Evolutionary conservation across 2,888 invertebrate genomes (phyloP).

Genomic region (Drosophila kanekoi): DNA sequence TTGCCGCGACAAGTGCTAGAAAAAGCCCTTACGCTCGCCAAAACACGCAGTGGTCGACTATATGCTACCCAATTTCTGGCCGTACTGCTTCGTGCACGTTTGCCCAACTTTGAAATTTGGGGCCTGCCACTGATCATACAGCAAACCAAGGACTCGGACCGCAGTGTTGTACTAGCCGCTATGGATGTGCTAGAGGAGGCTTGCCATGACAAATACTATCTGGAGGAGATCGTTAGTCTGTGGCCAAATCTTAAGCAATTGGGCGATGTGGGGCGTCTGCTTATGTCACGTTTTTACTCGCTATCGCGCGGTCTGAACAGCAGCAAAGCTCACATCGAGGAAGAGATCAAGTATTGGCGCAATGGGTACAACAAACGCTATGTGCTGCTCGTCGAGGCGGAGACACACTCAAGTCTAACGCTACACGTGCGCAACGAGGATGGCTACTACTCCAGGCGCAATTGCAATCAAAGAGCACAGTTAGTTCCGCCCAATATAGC

Average conservation of each 20-base stretch:
- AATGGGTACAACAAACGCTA: conserved; percentile 92
- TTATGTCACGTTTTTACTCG: conserved; percentile 91
- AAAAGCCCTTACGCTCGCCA: conserved; percentile 84
- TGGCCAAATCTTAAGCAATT: conserved; percentile 89
- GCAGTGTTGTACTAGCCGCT: conserved; percentile 92
- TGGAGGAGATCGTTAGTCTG: conserved; percentile 91
- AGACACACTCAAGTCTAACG: conserved; percentile 94
- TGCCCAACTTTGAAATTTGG: conserved; percentile 93
- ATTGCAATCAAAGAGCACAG: conserved; percentile 87
- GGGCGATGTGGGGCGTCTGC: conserved; percentile 91
- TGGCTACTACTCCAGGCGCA: conserved; percentile 90
- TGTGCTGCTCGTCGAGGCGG: conserved; percentile 94
- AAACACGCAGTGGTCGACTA: conserved; percentile 87
- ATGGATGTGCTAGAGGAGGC: conserved; percentile 95
- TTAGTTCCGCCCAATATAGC: conserved; percentile 85
- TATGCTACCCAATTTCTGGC: conserved; percentile 97
- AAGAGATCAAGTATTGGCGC: conserved; percentile 93
- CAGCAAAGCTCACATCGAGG: conserved; percentile 88
- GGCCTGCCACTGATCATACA: conserved; percentile 93
- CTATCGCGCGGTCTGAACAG: conserved; percentile 89
- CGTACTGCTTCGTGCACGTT: conserved; percentile 91
- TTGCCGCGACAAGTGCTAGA: conserved; percentile 87
- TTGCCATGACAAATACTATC: conserved; percentile 93
- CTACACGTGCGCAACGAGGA: conserved; percentile 92
- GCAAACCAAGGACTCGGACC: conserved; percentile 93